Evolutionary conservation across 2,113 vertebrate species (phyloP).

Genomic region (Noturus placidus): DNA sequence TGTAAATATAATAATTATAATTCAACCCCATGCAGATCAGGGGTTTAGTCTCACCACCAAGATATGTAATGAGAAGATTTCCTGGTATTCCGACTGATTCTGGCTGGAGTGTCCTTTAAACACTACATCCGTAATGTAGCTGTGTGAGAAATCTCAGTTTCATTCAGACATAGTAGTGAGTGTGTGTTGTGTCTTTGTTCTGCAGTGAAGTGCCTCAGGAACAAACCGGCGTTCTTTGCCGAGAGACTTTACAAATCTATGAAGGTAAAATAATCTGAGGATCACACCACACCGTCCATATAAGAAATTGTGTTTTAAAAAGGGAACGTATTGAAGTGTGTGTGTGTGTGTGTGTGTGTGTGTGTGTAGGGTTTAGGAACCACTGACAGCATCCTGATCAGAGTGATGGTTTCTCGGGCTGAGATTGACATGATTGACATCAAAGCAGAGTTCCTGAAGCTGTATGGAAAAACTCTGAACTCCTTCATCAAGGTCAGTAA

Average conservation of each 20-base stretch:
- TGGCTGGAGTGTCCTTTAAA: neutral
- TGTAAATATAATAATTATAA: neutral
- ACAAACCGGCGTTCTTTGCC: constrained; percentile 86
- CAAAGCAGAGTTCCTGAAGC: constrained; percentile 81
- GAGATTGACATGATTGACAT: constrained; percentile 95
- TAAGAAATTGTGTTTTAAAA: neutral
- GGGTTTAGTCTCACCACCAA: neutral
- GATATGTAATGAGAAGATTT: neutral
- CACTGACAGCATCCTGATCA: constrained; percentile 85
- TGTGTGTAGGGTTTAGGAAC: constrained; percentile 85
- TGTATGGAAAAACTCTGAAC: constrained; percentile 88
- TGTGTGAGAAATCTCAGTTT: neutral
- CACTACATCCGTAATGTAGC: neutral
- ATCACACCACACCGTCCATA: neutral
- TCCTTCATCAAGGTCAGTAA: constrained; percentile 92
- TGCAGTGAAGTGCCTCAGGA: constrained; percentile 85
- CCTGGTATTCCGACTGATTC: neutral
- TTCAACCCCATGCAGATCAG: neutral
- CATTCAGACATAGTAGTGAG: neutral
- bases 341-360: neutral
- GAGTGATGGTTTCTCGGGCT: constrained; percentile 90
- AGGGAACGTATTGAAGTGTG: neutral
- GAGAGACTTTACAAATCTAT: constrained; percentile 93
- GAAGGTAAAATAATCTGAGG: constrained; percentile 80
- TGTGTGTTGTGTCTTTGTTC: constrained; percentile 34